Evolutionary conservation across 2,797 vertebrate genomes (phyloP).

Genomic region (Momotus momota): DNA sequence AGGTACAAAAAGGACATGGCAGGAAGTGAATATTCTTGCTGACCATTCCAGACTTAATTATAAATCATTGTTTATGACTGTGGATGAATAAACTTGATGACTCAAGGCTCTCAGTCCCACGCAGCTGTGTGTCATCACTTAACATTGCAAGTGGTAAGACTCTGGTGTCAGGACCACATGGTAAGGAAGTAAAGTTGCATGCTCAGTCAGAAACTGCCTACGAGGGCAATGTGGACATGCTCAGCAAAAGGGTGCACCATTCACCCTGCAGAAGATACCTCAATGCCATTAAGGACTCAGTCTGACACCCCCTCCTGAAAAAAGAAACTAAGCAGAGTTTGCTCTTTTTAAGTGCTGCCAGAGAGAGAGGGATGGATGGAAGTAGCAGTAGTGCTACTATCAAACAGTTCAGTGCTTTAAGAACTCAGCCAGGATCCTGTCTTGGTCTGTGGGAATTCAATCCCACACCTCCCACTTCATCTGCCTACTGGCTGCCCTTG

Average conservation of each 20-base stretch:
- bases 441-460: neutral
- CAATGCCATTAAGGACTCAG: neutral
- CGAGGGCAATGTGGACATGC: fast-evolving
- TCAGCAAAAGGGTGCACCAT: neutral
- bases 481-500: neutral
- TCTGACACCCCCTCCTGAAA: neutral
- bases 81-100: neutral
- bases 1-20: neutral
- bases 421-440: neutral
- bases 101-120: neutral
- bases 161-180: fast-evolving
- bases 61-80: neutral
- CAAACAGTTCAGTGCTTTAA: neutral
- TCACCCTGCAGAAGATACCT: neutral
- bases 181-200: neutral
- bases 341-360: neutral
- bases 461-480: neutral
- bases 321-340: neutral
- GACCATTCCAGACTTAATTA: neutral
- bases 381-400: neutral
- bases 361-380: neutral
- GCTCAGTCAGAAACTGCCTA: neutral
- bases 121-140: neutral
- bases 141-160: neutral
- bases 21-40: neutral